These are phyloP conservation scores for Collichthys lucidus DNA, from an alignment of 2,113 vertebrate species.

Conservation along the genomic window DNA sequence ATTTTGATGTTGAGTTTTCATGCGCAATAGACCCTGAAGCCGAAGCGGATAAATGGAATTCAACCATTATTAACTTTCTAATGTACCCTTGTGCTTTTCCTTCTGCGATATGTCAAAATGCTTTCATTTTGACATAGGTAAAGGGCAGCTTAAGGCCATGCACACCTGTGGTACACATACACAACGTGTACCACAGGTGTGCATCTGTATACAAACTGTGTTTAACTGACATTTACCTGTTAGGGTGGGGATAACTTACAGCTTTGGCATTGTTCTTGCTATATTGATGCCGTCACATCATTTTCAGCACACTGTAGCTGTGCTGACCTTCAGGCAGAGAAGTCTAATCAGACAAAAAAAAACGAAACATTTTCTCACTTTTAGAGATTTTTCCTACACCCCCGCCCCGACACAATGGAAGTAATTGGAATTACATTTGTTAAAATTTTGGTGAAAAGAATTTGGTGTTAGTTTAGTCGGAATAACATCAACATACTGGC, in stretches of 20 bases:
- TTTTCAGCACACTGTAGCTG: neutral
- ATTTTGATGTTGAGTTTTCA: neutral
- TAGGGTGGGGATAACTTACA: neutral
- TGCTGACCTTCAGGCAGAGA: neutral
- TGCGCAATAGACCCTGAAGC: neutral
- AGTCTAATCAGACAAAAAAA: neutral
- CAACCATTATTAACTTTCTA: neutral
- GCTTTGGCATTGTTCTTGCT: neutral
- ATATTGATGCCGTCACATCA: neutral
- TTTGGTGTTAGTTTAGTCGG: neutral
- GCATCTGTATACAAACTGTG: neutral
- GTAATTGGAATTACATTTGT: neutral
- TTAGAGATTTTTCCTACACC: neutral
- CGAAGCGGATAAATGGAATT: neutral
- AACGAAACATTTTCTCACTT: too few relatives aligned
- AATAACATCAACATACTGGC: neutral
- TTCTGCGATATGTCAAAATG: neutral
- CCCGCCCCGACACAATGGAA: neutral
- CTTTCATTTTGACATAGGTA: neutral
- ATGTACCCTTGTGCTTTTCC: neutral
- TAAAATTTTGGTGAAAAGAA: neutral
- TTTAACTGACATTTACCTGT: slow-evolving; percentile 28
- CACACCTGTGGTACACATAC: neutral
- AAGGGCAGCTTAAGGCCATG: neutral
- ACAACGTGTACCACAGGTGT: neutral